Base-by-base conservation (phyloP, 2,888 invertebrate species). In the Chrysopilus asiliformis region DNA sequence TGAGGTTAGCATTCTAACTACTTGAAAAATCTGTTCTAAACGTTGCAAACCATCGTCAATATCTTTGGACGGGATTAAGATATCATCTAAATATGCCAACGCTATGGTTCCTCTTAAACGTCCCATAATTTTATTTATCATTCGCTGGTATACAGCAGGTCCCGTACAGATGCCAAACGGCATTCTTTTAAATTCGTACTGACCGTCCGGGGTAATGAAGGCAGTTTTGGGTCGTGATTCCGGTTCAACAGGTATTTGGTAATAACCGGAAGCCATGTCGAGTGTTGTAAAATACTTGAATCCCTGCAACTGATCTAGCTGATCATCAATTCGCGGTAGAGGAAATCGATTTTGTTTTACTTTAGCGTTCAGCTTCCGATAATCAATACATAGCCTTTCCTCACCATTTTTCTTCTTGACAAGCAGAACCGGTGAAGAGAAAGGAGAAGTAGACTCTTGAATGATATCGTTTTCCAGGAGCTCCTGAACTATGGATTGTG, bases 141-240 rank as follows among this genome's bases (percentile, higher is more conserved):
- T n/a, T 32, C 42, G 36, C 18, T 43, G 37, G 24, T 41, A 43
- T 7, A 38, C 32, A 16, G 39, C 33, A 17, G 43, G 41, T 4
- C 42, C 42, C 10, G 42, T 43, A 10, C 13, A 12, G n/a, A 42
- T 31, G 2, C 42, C 42, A 32, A 42, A 37, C 6, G 39, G 40
- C 40, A 42, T 35, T 13, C 38, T 8, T 22, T 34, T 36, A 18
- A 42, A 42, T 18, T 39, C 41, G 38, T 42, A 52, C 40, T 52
- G 45, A 43, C 19, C 40, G 25, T 39, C 41, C 8, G 22, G 26
- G 2, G 48, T 53, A 3, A 46, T 44, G 15, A 53, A 48, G 1
- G 48, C 50, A 1, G 50, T 54, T 20, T 49, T 49, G 2, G 22
- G 35, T 4, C 43, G 43, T 27, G 48, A 47, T 8, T 32, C 25